These are phyloP conservation scores for Pseudomyrmex concolor DNA, from an alignment of 1,140 invertebrate genomes.

Conservation along the genomic window DNA sequence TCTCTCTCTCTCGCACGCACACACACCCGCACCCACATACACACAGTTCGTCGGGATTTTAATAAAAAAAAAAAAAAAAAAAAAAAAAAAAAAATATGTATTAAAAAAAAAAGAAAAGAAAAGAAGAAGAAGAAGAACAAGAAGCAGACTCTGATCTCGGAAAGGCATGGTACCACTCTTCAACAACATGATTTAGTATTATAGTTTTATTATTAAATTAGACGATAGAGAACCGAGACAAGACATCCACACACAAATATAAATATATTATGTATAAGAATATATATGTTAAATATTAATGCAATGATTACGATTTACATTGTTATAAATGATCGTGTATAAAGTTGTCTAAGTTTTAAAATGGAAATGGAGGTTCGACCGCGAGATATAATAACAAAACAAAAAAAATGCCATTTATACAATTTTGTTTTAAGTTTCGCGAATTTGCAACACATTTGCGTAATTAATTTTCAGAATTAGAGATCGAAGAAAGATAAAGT, in stretches of 20 bases:
- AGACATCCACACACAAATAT: slow-evolving; percentile 83
- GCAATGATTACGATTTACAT: slow-evolving; percentile 85
- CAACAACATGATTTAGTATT: slow-evolving; percentile 82
- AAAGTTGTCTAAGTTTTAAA: slow-evolving; percentile 85
- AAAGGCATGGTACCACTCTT: slow-evolving; percentile 75
- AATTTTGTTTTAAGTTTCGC: slow-evolving; percentile 76
- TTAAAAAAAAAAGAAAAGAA: slow-evolving; percentile 49
- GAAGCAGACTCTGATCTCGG: slow-evolving; percentile 79
- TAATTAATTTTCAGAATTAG: slow-evolving; percentile 67
- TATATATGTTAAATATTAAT: slow-evolving; percentile 85
- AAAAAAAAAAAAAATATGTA: slow-evolving; percentile 69
- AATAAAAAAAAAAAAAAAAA: slow-evolving; percentile 46
- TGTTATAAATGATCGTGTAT: slow-evolving; percentile 85
- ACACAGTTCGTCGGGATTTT: slow-evolving; percentile 62
- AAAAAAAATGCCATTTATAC: slow-evolving; percentile 79
- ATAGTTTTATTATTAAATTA: slow-evolving; percentile 84
- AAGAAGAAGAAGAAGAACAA: slow-evolving; percentile 37
- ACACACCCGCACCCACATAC: too few species aligned
- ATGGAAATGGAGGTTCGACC: slow-evolving; percentile 74
- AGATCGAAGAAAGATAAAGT: slow-evolving; percentile 22
- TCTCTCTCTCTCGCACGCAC: background rate
- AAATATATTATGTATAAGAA: slow-evolving; percentile 83
- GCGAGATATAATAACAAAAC: slow-evolving; percentile 71
- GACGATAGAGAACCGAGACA: slow-evolving; percentile 79
- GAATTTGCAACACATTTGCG: slow-evolving; percentile 65